Percentiles rank a stretch among this genome's conserved stretches.
Evolutionary conservation across 2,888 invertebrate genomes (phyloP).

Genomic region (Oasisia sp.): DNA sequence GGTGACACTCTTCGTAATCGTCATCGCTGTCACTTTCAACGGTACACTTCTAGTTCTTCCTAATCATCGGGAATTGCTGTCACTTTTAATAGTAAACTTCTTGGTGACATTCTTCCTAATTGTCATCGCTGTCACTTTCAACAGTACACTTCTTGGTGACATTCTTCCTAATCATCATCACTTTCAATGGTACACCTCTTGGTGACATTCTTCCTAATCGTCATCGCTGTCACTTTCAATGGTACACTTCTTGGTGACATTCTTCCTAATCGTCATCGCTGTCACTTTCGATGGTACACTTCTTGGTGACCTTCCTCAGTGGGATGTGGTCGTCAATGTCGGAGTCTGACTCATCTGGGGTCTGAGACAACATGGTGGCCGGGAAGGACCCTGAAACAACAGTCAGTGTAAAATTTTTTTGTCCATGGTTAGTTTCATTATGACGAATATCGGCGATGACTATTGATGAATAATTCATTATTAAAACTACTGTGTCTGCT

Average conservation of each 20-base stretch:
- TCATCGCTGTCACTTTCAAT: slow-evolving; percentile 46
- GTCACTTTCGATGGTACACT: slow-evolving; percentile 49
- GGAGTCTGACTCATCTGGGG: slow-evolving; percentile 50
- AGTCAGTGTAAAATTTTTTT: too few species aligned
- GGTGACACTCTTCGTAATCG: background rate
- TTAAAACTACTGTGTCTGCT: too few species aligned
- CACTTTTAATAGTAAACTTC: background rate
- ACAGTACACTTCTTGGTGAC: slow-evolving; percentile 45
- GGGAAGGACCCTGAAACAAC: slow-evolving; percentile 54
- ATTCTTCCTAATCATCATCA: too few species aligned
- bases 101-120: too few species aligned
- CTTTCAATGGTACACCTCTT: background rate
- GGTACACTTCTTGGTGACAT: background rate
- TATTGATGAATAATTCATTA: too few species aligned
- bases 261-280: slow-evolving; percentile 43
- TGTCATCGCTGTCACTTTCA: slow-evolving; percentile 48
- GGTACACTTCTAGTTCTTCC: background rate
- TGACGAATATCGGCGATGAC: too few species aligned
- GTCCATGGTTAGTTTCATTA: too few species aligned
- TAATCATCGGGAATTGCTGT: slow-evolving; percentile 49
- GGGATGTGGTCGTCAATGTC: slow-evolving; percentile 59
- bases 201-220: background rate
- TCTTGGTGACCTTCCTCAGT: slow-evolving; percentile 51
- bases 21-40: slow-evolving; percentile 47
- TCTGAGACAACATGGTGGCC: slow-evolving; percentile 55